Percentiles rank a stretch among this genome's conserved stretches.
Conservation (phyloP, 92 coral and sea anemone genomes). For the Meandrina meandrites region DNA sequence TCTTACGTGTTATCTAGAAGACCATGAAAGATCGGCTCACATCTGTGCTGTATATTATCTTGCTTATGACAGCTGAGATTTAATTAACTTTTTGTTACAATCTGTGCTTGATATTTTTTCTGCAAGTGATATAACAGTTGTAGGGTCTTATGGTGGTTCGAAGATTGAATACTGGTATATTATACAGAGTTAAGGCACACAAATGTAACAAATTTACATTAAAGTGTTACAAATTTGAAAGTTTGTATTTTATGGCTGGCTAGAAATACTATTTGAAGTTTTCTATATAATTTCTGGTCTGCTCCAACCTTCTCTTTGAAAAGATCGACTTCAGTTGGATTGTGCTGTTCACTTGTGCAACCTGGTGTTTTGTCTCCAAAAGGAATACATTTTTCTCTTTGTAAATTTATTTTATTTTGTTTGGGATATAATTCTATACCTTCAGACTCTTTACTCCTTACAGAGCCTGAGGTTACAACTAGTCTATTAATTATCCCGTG, state of each 20-base stretch:
- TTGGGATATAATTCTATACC: too few species aligned
- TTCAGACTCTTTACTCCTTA: too few species aligned
- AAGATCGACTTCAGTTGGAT: too few species aligned
- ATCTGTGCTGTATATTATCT: not conserved
- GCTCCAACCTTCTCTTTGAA: too few species aligned
- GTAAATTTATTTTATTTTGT: too few species aligned
- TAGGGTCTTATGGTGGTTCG: not conserved
- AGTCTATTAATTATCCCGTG: too few species aligned
- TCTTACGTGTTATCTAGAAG: not conserved
- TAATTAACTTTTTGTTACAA: constrained; percentile 1
- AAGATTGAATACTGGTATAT: not conserved
- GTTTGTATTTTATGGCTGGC: not conserved
- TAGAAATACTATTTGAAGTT: too few species aligned
- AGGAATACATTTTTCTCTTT: too few species aligned
- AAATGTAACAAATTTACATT: not conserved
- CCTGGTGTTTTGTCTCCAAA: too few species aligned
- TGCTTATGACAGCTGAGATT: constrained; percentile 32
- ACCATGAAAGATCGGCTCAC: not conserved
- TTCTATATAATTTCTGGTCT: too few species aligned
- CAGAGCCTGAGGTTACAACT: too few species aligned
- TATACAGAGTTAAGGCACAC: not conserved
- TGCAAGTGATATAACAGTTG: constrained; percentile 11
- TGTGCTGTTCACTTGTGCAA: too few species aligned
- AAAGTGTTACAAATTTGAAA: not conserved
- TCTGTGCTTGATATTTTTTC: constrained; percentile 8